phyloP scores from a whole-genome alignment of 2,113 vertebrate species.

The Heteronetta atricapilla region DNA sequence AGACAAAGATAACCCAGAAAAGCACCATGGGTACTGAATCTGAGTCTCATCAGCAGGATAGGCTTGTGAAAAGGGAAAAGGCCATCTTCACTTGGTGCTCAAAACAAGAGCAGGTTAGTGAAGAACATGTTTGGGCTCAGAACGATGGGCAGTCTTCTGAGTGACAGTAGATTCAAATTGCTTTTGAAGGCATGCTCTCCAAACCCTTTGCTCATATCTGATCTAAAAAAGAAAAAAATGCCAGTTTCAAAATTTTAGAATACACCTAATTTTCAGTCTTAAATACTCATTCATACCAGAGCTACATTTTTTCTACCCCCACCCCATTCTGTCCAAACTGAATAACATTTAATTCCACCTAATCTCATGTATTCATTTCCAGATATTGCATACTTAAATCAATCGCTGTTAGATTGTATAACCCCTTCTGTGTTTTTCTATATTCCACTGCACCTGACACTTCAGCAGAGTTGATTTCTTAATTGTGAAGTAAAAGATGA shows the following conservation, averaged over 20 bases:
- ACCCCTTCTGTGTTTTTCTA: neutral
- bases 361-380: neutral
- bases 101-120: neutral
- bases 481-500: conserved; percentile 19
- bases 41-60: neutral
- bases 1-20: neutral
- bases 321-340: neutral
- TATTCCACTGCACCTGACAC: neutral
- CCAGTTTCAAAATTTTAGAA: neutral
- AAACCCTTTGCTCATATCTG: neutral
- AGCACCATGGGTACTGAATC: neutral
- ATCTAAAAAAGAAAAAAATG: neutral
- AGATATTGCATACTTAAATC: neutral
- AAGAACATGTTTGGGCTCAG: neutral
- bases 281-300: neutral
- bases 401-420: neutral
- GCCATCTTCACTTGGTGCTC: neutral
- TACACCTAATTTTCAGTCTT: neutral
- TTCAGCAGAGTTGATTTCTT: conserved; percentile 7
- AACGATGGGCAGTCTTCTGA: neutral
- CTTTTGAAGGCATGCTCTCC: neutral
- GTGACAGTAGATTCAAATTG: neutral
- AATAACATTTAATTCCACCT: neutral
- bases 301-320: neutral
- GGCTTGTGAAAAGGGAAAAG: neutral